Base-by-base conservation (phyloP, 2,797 vertebrate genomes). In the Clarias fuscus region DNA sequence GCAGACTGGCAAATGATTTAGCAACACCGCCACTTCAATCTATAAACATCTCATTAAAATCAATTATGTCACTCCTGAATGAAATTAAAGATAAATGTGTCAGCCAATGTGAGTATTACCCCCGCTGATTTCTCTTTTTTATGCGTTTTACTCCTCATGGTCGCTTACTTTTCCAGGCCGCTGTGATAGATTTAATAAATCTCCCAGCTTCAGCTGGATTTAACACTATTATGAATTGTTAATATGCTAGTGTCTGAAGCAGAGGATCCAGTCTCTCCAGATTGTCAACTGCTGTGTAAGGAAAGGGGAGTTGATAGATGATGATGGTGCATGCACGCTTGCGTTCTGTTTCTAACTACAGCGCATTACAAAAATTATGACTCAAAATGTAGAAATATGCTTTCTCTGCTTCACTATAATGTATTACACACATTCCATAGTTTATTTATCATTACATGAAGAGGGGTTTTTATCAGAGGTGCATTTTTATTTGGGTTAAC, bases 61-160 rank as follows among this genome's bases (percentile, higher is more conserved):
- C 93, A 96, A 96, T 97, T 97, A 97, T 94, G 95, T 89, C 90
- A 95, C 91, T 93, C 91, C 91, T 94, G 94, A 95, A 95, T 95
- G 89, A 97, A 97, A 96, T 96, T 95, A 97, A 95, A 95, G 94
- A 94, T 93, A 97, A 97, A 96, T 93, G 95, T 94, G 93, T 94
- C 81, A 88, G 91, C 92, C 94, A 95, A 96, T 97, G 96, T 96
- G 96, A 95, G 94, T 93, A 96, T 95, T 96, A 93, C 89, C 93
- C 95, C 95, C 95, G 96, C 94, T 93, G 94, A 82, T 93, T 95
- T 96, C 77, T 70, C 73, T 84, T 71, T 85, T 85, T 58, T 48
- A 93, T 90, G 93, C 58, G 24, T 78, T 92, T 90, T 89, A 86
- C 88, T 86, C 89, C 89, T 90, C 85, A 86, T 89, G 91, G 88